Evolutionary conservation across 2,113 vertebrate genomes (phyloP).

Genomic region (Todiramphus chloris): DNA sequence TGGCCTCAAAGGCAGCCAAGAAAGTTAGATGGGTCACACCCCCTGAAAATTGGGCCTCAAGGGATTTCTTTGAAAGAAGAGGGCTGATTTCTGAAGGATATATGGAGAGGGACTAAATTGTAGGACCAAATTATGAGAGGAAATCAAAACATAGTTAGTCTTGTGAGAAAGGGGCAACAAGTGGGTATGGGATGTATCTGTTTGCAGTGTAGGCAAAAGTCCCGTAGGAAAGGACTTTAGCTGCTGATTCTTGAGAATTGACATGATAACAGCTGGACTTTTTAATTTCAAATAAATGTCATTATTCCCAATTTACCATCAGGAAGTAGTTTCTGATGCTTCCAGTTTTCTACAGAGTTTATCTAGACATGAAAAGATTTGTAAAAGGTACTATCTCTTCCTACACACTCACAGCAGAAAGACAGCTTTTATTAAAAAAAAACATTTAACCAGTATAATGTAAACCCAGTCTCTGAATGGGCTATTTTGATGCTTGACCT

Average conservation of each 20-base stretch:
- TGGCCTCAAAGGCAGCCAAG: not conserved
- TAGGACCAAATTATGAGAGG: not conserved
- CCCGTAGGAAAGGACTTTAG: not conserved
- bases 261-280: not conserved
- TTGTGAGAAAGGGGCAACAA: not conserved
- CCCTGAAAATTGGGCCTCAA: not conserved
- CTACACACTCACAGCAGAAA: not conserved
- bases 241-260: not conserved
- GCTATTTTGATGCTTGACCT: slow-evolving; percentile 30
- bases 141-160: not conserved
- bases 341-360: not conserved
- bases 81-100: not conserved
- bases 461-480: not conserved
- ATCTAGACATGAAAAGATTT: not conserved
- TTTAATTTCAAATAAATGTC: not conserved
- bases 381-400: not conserved
- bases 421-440: slow-evolving; percentile 13
- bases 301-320: not conserved
- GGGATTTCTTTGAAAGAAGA: slow-evolving; percentile 26
- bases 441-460: not conserved
- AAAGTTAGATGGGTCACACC: slow-evolving; percentile 11
- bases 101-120: not conserved
- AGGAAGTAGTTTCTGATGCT: not conserved
- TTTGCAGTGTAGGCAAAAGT: not conserved
- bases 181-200: not conserved